These are phyloP conservation scores for Eulemur albifrons DNA, from an alignment of 2,797 vertebrate species.

Conservation along the genomic window DNA sequence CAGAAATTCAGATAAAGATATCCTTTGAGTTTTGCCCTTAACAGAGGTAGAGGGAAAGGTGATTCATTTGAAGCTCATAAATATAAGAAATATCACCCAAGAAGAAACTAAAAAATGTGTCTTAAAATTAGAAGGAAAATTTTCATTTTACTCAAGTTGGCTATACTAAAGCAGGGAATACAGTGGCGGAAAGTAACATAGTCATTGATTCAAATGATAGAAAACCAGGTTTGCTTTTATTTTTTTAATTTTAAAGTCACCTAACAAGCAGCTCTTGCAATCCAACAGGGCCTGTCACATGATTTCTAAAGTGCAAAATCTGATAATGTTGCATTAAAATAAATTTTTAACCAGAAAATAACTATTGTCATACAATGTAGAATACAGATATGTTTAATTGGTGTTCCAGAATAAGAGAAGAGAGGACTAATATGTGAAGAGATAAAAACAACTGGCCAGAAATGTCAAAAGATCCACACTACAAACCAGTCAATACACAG, in stretches of 20 bases:
- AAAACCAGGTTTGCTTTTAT: neutral
- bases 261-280: neutral
- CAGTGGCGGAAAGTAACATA: neutral
- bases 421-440: neutral
- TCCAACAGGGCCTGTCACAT: neutral
- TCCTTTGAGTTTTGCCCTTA: constrained; percentile 1
- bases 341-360: neutral
- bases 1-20: neutral
- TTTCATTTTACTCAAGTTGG: constrained; percentile 2
- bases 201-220: neutral
- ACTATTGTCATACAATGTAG: neutral
- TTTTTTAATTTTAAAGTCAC: constrained; percentile 9
- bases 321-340: neutral
- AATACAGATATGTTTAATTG: neutral
- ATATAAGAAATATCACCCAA: neutral
- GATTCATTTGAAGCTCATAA: neutral
- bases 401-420: neutral
- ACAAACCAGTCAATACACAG: neutral
- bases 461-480: neutral
- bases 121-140: neutral
- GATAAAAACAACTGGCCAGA: neutral
- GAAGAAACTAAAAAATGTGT: neutral
- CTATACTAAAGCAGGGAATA: neutral
- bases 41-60: neutral
- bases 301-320: neutral